These are phyloP conservation scores for Murina feae DNA, from an alignment of 2,113 vertebrate species.

Conservation along the genomic window DNA sequence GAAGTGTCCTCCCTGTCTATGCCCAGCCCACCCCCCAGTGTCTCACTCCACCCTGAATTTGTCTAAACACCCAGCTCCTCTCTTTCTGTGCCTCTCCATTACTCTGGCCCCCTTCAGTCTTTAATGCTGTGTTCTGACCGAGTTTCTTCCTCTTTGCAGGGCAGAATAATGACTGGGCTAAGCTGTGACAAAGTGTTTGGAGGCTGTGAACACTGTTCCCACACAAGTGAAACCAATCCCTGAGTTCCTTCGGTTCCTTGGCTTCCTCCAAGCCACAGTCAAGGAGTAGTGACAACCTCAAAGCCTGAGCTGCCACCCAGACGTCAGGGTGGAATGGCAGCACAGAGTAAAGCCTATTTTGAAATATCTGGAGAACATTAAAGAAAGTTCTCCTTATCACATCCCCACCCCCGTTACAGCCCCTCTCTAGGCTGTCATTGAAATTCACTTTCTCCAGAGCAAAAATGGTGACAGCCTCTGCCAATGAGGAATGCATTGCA, in stretches of 20 bases:
- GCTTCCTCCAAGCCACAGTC: not conserved
- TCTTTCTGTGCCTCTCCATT: not conserved
- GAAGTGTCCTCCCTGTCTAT: accelerated
- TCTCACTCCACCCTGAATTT: not conserved
- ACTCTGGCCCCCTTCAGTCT: too few relatives aligned
- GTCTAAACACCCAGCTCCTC: not conserved
- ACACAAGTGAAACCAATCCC: not conserved
- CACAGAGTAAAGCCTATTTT: not conserved
- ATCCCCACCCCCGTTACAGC: too few relatives aligned
- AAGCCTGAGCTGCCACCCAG: not conserved
- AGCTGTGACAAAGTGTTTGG: not conserved
- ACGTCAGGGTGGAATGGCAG: not conserved
- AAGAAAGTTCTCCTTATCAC: not conserved
- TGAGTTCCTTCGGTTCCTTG: not conserved
- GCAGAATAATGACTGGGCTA: not conserved
- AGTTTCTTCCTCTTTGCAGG: not conserved
- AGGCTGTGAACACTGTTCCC: not conserved
- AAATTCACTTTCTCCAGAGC: not conserved
- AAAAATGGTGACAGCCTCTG: not conserved
- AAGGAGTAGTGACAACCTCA: not conserved
- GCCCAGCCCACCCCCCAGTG: not conserved
- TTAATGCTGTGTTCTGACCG: not conserved
- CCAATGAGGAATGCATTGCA: not conserved
- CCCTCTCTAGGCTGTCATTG: not conserved
- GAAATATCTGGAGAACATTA: not conserved